These are phyloP conservation scores for Cyphomyrmex costatus DNA, from an alignment of 1,140 invertebrate species.

Conservation along the genomic window DNA sequence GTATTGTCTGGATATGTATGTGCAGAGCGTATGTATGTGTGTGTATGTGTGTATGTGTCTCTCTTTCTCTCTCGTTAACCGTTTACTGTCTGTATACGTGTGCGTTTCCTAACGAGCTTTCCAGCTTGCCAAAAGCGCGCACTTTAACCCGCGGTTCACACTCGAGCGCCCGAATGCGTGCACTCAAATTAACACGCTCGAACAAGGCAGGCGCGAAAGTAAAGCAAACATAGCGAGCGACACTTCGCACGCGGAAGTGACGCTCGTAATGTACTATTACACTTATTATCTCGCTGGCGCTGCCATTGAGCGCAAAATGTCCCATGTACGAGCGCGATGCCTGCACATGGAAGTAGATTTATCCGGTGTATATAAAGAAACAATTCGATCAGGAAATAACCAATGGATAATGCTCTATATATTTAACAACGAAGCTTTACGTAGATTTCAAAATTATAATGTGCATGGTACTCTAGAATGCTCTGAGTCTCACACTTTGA, in stretches of 20 bases:
- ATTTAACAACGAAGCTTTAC: slow-evolving; percentile 10
- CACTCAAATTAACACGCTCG: slow-evolving; percentile 36
- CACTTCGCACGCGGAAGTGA: slow-evolving; percentile 41
- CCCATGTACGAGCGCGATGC: neutral
- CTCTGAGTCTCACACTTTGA: slow-evolving; percentile 40
- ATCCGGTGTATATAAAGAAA: no score
- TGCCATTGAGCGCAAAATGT: slow-evolving; percentile 5
- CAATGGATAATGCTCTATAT: slow-evolving; percentile 3
- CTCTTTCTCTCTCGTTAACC: slow-evolving; percentile 73
- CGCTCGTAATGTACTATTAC: slow-evolving; percentile 43
- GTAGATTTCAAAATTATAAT: slow-evolving; percentile 29
- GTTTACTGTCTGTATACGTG: slow-evolving; percentile 53
- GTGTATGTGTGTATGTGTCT: slow-evolving; percentile 65
- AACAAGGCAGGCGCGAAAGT: slow-evolving; percentile 14
- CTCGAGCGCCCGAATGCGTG: slow-evolving; percentile 53
- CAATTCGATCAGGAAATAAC: neutral
- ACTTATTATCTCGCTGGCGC: slow-evolving; percentile 29
- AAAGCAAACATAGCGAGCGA: slow-evolving; percentile 27
- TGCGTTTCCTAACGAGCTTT: slow-evolving; percentile 64
- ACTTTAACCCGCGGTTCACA: slow-evolving; percentile 53
- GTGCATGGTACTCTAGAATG: slow-evolving; percentile 54
- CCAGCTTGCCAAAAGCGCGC: slow-evolving; percentile 51
- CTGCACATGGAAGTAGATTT: neutral
- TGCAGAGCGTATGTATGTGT: slow-evolving; percentile 74
- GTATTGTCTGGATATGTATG: slow-evolving; percentile 76